phyloP scores from a whole-genome alignment of 2,113 vertebrate species.

The Amblyornis subalaris region DNA sequence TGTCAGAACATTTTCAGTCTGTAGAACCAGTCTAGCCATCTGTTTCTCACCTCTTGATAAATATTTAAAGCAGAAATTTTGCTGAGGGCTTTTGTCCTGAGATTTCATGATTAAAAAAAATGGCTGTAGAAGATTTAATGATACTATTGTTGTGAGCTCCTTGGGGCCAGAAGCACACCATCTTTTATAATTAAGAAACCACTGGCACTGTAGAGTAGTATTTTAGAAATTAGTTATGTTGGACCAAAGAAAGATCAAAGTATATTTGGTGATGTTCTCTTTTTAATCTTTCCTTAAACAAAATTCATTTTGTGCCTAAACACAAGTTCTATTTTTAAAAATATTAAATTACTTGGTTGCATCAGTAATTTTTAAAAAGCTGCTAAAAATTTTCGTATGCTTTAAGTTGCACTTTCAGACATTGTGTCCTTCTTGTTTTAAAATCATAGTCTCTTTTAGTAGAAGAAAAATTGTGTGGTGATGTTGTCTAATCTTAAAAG shows the following conservation, averaged over 20 bases:
- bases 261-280: neutral
- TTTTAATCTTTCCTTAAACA: neutral
- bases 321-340: neutral
- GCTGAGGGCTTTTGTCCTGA: conserved; percentile 28
- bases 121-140: neutral
- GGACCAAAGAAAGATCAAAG: conserved; percentile 41
- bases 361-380: neutral
- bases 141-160: conserved; percentile 12
- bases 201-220: neutral
- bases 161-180: conserved; percentile 15
- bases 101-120: conserved; percentile 17
- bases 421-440: neutral
- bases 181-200: conserved; percentile 48
- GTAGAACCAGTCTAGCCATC: conserved; percentile 53
- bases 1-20: conserved; percentile 17
- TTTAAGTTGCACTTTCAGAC: neutral
- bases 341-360: neutral
- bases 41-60: conserved; percentile 58
- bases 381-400: neutral
- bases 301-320: neutral
- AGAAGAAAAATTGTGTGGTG: neutral
- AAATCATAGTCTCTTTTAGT: neutral
- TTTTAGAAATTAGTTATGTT: conserved; percentile 19
- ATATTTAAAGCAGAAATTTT: conserved; percentile 56
- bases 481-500: neutral